A percentile compares a stretch with the other conserved stretches of the same genome.
Evolutionary conservation across 2,113 vertebrate genomes (phyloP).

Genomic region (Saimiri boliviensis): DNA sequence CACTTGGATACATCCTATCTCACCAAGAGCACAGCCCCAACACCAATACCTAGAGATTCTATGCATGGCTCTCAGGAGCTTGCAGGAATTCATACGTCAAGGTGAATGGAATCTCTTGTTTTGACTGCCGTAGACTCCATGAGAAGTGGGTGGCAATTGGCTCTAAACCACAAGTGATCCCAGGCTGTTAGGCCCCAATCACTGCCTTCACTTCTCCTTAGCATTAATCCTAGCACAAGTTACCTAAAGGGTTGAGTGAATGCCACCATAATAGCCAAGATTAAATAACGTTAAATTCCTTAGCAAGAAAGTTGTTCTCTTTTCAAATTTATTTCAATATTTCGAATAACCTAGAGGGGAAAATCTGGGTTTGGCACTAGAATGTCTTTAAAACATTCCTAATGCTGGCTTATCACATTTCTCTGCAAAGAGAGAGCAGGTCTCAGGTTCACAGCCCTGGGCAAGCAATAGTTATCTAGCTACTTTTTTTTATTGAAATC

Average conservation of each 20-base stretch:
- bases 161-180: not conserved
- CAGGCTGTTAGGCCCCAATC: not conserved
- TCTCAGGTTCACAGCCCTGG: conserved; percentile 33
- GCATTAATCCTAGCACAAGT: not conserved
- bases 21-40: not conserved
- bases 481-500: not conserved
- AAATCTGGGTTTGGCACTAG: not conserved
- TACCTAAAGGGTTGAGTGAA: not conserved
- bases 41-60: no score
- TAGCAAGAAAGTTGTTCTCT: conserved; percentile 40
- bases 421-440: not conserved
- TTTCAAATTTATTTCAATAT: conserved; percentile 50
- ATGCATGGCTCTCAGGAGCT: not conserved
- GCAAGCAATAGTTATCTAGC: not conserved
- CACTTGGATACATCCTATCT: not conserved
- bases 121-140: not conserved
- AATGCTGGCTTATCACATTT: not conserved
- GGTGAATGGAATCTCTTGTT: not conserved
- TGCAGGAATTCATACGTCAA: not conserved
- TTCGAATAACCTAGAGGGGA: conserved; percentile 4
- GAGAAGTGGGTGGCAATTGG: no score
- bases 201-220: not conserved
- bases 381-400: not conserved
- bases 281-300: conserved; percentile 34
- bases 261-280: not conserved